Conservation (phyloP, 2,797 vertebrate species). For the Melanotaenia boesemani region DNA sequence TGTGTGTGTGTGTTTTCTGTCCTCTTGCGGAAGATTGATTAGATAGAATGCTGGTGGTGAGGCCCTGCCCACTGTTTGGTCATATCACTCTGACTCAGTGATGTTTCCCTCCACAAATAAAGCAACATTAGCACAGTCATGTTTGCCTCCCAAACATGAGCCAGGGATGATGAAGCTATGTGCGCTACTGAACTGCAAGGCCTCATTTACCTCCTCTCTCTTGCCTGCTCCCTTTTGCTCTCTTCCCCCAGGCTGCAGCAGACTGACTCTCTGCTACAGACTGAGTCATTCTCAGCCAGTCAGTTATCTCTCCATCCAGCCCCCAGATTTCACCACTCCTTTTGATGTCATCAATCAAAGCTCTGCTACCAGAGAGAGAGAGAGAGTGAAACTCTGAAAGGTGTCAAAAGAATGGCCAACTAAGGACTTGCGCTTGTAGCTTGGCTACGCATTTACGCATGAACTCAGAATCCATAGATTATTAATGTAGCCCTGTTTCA, state of each 20-base stretch:
- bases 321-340: conserved; percentile 75
- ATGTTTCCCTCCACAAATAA: conserved; percentile 65
- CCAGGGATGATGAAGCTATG: conserved; percentile 65
- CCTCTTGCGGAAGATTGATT: conserved; percentile 71
- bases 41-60: conserved; percentile 58
- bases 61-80: conserved; percentile 56
- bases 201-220: conserved; percentile 62
- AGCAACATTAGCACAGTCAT: conserved; percentile 60
- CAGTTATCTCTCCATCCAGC: conserved; percentile 81
- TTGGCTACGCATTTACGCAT: conserved; percentile 49
- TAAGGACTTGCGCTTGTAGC: conserved; percentile 59
- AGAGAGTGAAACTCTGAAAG: conserved; percentile 51
- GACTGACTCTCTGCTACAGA: conserved; percentile 67
- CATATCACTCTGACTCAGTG: conserved; percentile 53
- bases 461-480: conserved; percentile 68
- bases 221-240: conserved; percentile 38
- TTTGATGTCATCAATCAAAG: conserved; percentile 81
- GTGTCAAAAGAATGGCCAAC: conserved; percentile 72
- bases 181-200: conserved; percentile 58
- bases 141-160: conserved; percentile 64
- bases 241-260: conserved; percentile 67
- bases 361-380: conserved; percentile 47
- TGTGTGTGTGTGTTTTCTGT: conserved; percentile 47
- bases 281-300: conserved; percentile 79
- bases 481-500: conserved; percentile 70